These are phyloP conservation scores for Leucophenga maculata DNA, from an alignment of 2,888 invertebrate species.

Conservation along the genomic window DNA sequence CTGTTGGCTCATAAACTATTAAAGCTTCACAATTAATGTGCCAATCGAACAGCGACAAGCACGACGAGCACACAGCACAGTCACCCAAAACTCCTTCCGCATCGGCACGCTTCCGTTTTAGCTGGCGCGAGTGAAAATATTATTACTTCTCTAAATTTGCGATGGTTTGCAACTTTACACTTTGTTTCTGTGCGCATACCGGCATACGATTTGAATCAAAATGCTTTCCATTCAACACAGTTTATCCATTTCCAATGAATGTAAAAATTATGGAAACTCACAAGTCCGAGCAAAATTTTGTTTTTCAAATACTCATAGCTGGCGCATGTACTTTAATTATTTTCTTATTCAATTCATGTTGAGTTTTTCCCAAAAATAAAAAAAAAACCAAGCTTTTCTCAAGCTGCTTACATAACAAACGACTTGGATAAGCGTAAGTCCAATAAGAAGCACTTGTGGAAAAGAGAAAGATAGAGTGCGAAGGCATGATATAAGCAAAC, in stretches of 20 bases:
- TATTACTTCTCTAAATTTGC: background rate
- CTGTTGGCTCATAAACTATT: too few species aligned
- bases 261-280: background rate
- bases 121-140: background rate
- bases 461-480: background rate
- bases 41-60: background rate
- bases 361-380: background rate
- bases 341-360: background rate
- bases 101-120: constrained; percentile 15
- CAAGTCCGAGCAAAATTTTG: background rate
- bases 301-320: background rate
- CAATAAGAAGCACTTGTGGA: background rate
- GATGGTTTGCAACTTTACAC: background rate
- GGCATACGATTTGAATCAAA: background rate
- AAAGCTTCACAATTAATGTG: constrained; percentile 4
- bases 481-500: background rate
- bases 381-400: background rate
- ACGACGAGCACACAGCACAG: too few species aligned
- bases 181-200: background rate
- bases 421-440: background rate
- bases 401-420: constrained; percentile 1
- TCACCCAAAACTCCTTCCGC: constrained; percentile 13
- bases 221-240: constrained; percentile 3
- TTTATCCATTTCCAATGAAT: constrained; percentile 5
- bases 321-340: background rate